Base-by-base conservation (phyloP, 2,113 vertebrate species). In the Brachionichthys hirsutus region DNA sequence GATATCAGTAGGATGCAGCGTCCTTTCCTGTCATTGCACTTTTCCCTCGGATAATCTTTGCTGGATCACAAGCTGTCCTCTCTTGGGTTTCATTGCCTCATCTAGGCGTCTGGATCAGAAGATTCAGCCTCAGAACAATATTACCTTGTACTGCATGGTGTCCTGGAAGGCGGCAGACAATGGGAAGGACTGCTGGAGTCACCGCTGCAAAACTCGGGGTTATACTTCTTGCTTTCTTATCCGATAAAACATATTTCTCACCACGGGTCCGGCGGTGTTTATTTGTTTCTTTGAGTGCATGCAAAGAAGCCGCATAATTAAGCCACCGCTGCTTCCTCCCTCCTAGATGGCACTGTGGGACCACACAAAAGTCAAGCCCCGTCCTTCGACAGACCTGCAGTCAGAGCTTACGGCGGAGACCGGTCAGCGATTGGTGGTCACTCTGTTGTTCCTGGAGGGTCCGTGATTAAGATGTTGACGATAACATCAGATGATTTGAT, bases 281-380 rank as follows among this genome's bases (percentile, higher is more conserved):
- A 12, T 66, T 55, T 70, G 44, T 70, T 13, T 20, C n/a, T 56
- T 55, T 70, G 19, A 6, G 18, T 34, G 34, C 9, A 40, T 44
- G 12, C 12, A 43, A 48, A 12, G 12, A 16, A 0, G 12, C 2
- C 15, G 41, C n/a, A 40, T 15, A 14, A 47, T 6, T 47, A 51
- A n/a, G 14, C 22, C 63, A 2, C 13, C 9, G 14, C 22, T 66
- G 2, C 13, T 11, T 45, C 9, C 57, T 34, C 8, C 42, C 77
- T 71, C 38, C 76, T 78, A 87, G 87, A 69, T 83, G 88, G 82
- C 85, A 67, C 56, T 88, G 77, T 86, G 78, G 83, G 40, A 59
- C 81, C 72, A 59, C 54, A 34, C 22, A 78, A 38, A 64, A 51
- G 0, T n/a, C 40, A 55, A 44, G 24, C 9, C 42, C 62, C 18